A percentile compares a stretch with the other conserved stretches of the same genome.
Evolutionary conservation across 2,113 vertebrate genomes (phyloP).

Genomic region (Lagopus muta): DNA sequence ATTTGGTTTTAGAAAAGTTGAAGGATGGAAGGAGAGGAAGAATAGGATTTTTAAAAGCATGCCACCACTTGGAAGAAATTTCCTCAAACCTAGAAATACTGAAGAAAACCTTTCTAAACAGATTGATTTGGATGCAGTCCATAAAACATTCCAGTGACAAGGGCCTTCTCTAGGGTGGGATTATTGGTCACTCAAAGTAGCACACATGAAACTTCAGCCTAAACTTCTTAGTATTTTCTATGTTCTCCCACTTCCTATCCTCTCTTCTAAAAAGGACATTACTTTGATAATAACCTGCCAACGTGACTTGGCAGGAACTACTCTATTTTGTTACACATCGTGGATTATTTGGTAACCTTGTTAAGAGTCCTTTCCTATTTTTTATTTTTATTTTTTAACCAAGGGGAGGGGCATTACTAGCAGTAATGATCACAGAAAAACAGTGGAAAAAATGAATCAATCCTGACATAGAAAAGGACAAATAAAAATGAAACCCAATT

Average conservation of each 20-base stretch:
- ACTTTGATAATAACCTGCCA: not conserved
- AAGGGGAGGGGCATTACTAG: not conserved
- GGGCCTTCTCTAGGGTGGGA: not conserved
- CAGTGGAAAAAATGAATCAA: conserved; percentile 18
- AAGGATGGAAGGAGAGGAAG: not conserved
- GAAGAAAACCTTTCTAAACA: not conserved
- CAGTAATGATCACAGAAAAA: not conserved
- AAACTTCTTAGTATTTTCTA: not conserved
- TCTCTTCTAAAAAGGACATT: not conserved
- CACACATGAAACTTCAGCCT: not conserved
- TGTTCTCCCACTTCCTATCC: not conserved
- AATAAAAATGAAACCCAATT: conserved; percentile 53
- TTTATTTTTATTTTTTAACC: not conserved
- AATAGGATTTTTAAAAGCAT: not conserved
- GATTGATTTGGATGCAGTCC: not conserved
- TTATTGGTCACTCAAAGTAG: not conserved
- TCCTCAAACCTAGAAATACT: not conserved
- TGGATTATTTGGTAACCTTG: not conserved
- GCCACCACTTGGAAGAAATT: not conserved
- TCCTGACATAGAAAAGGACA: conserved; percentile 27
- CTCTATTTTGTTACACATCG: not conserved
- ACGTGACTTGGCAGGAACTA: not conserved
- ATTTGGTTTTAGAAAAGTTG: not conserved
- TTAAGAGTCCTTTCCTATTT: not conserved
- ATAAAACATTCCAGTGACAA: not conserved